Percentiles rank a stretch among this genome's conserved stretches.
Conservation (phyloP, 2,888 invertebrate species). For the Drosophila percnosoma region DNA sequence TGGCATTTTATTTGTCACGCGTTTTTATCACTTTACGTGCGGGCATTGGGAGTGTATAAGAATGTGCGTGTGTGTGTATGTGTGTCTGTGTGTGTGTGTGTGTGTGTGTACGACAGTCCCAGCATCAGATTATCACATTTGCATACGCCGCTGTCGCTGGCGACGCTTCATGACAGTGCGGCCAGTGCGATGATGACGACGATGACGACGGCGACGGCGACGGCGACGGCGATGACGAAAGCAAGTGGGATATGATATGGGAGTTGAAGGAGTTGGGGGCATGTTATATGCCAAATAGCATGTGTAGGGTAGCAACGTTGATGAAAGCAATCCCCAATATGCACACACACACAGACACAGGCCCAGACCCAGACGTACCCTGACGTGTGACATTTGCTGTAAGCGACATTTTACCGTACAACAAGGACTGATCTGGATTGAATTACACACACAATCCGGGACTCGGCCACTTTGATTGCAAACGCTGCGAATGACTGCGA, state of each 20-base stretch:
- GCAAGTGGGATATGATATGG: constrained; percentile 25
- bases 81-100: constrained; percentile 23
- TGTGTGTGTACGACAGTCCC: constrained; percentile 32
- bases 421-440: constrained; percentile 78
- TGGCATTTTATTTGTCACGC: constrained; percentile 80
- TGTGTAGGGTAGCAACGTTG: constrained; percentile 31
- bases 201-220: constrained; percentile 38
- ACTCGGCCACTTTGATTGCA: constrained; percentile 79
- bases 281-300: constrained; percentile 14
- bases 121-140: constrained; percentile 80
- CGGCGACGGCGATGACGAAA: constrained; percentile 36
- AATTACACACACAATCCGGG: constrained; percentile 81
- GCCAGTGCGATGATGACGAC: constrained; percentile 56
- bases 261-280: constrained; percentile 10
- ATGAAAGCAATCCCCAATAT: constrained; percentile 66
- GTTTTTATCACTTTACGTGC: constrained; percentile 80
- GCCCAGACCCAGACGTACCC: constrained; percentile 17
- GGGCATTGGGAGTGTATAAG: constrained; percentile 19
- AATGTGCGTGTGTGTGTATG: constrained; percentile 14
- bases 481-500: constrained; percentile 56
- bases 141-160: constrained; percentile 68
- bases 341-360: constrained; percentile 21
- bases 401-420: constrained; percentile 79
- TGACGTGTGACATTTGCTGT: constrained; percentile 79
- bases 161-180: constrained; percentile 54